These are phyloP conservation scores for Parapristionchus giblindavisi DNA, from an alignment of 2,888 invertebrate genomes.

Conservation along the genomic window DNA sequence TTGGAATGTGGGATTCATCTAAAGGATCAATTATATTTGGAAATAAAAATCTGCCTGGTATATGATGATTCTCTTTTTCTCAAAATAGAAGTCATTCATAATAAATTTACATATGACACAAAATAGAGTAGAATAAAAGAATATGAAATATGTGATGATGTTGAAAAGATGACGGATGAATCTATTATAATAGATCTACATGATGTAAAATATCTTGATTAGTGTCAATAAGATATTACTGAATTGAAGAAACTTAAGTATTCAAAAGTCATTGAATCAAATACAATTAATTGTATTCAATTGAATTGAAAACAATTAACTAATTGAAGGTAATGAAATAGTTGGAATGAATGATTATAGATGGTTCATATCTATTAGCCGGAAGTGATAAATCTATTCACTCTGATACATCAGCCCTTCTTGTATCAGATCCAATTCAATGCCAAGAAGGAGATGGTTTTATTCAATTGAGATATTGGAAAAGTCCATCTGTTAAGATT, in stretches of 20 bases:
- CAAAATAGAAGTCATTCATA: too few species aligned
- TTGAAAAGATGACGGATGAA: too few species aligned
- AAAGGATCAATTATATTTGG: slow-evolving; percentile 56
- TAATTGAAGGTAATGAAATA: not conserved
- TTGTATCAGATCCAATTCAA: slow-evolving; percentile 62
- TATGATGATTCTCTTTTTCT: not conserved
- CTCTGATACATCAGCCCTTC: slow-evolving; percentile 52
- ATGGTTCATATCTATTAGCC: slow-evolving; percentile 56
- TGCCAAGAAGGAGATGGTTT: slow-evolving; percentile 62
- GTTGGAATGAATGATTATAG: slow-evolving; percentile 40
- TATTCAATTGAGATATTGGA: slow-evolving; percentile 59
- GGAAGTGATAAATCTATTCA: slow-evolving; percentile 53
- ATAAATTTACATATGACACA: too few species aligned
- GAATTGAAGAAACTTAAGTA: too few species aligned
- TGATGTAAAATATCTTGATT: too few species aligned
- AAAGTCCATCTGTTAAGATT: slow-evolving; percentile 57
- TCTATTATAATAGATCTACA: too few species aligned
- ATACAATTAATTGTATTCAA: too few species aligned
- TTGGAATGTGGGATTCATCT: slow-evolving; percentile 59
- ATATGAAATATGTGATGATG: too few species aligned
- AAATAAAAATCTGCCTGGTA: slow-evolving; percentile 51
- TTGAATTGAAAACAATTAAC: too few species aligned
- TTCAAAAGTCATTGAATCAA: too few species aligned
- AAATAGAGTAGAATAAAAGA: too few species aligned
- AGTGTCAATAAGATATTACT: too few species aligned